phyloP scores from a whole-genome alignment of 2,113 vertebrate species.

The Aptenodytes forsteri region DNA sequence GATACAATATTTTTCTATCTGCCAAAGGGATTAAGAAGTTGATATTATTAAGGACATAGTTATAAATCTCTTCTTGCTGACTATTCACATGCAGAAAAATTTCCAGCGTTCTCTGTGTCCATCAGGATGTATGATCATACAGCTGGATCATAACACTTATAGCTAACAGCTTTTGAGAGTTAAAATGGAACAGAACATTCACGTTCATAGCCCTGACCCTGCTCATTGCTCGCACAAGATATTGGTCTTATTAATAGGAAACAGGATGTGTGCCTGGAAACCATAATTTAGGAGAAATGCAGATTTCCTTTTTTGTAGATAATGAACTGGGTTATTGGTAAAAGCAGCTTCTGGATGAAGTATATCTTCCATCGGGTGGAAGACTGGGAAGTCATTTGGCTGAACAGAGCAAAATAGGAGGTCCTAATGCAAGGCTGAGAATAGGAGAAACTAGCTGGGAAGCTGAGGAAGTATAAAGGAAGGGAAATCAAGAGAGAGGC shows the following conservation, averaged over 20 bases:
- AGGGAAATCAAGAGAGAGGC: neutral
- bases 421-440: neutral
- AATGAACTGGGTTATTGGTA: neutral
- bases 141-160: neutral
- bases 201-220: neutral
- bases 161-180: neutral
- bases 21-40: neutral
- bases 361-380: neutral
- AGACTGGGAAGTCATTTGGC: neutral
- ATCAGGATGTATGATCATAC: neutral
- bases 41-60: neutral
- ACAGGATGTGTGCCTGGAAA: neutral
- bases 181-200: neutral
- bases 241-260: neutral
- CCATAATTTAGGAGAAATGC: neutral
- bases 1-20: neutral
- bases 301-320: neutral
- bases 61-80: neutral
- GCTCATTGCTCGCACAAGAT: neutral
- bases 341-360: neutral
- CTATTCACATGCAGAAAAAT: neutral
- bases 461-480: neutral
- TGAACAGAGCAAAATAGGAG: neutral
- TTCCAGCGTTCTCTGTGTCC: neutral
- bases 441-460: neutral